Base-by-base conservation (phyloP, 35 echinoderm and acorn worm species). In the Lytechinus pictus region DNA sequence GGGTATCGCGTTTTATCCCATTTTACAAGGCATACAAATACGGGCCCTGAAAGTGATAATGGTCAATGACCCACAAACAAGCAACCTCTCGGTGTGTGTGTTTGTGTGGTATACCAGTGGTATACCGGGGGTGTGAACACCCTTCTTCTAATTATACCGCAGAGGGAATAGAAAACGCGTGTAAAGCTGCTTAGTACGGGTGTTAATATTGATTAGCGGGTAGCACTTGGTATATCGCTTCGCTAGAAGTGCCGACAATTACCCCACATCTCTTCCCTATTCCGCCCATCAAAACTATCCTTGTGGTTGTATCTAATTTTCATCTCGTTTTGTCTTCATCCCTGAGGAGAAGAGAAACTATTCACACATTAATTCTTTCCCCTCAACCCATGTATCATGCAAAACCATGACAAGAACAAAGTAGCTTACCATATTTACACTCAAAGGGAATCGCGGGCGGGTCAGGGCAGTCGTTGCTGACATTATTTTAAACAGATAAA, bases 131-230 rank as follows among this genome's bases (percentile, higher is more conserved):
- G 88, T 90, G 88, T 90, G 29, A 90, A 90, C 88, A 9, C 28
- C 24, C 12, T 90, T 21, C 52, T 44, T 44, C 52, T 54, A 90
- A 90, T 90, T 90, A 90, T 90, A 93, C 92, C 92, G 54, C 54
- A 24, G 13, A 53, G 92, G 92, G 92, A 53, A 54, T 93, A 55
- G 53, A 54, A 19, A 57, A 93, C 92, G 92, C 92, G 53, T 93
- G 92, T 93, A 57, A 54, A 33, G 55, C 54, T 93, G 92, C 28
- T 54, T 4, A 54, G 54, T 14, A 93, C 12, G 92, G 92, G 92
- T 93, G 92, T 93, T 53, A 93, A 93, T 57, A 55, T 93, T 54
- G 54, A 93, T 93, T 93, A 93, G 53, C 53, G 92, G 55, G 92
- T 57, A 57, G 55, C 88, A 33, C 29, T 52, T 90, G 29, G 88